Percentiles rank a stretch among this genome's conserved stretches.
phyloP scores from a whole-genome alignment of 2,888 invertebrate species.

The Selenia dentaria region DNA sequence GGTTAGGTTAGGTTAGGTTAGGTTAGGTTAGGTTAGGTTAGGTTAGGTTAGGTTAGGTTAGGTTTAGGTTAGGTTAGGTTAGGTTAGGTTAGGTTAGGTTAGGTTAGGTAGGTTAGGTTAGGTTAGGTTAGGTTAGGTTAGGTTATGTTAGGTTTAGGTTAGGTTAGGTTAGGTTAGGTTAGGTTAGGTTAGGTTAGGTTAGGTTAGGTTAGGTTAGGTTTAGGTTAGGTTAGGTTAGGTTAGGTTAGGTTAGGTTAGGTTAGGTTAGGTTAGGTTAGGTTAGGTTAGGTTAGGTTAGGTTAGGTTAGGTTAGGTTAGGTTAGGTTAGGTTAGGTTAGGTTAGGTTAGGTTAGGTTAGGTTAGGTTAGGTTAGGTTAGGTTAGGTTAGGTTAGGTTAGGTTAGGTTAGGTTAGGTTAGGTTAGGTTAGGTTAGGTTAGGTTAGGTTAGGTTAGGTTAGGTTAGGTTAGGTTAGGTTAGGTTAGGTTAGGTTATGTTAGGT shows the following conservation, averaged over 20 bases:
- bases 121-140: conserved; percentile 18
- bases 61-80: no score
- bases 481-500: no score
- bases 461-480: conserved; percentile 24
- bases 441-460: conserved; percentile 25
- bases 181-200: conserved; percentile 30
- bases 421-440: conserved; percentile 23
- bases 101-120: no score
- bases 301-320: conserved; percentile 20
- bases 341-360: conserved; percentile 28
- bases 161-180: conserved; percentile 31
- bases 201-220: no score
- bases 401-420: conserved; percentile 26
- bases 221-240: conserved; percentile 5
- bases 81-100: no score
- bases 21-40: background rate
- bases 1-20: conserved; percentile 7
- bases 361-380: conserved; percentile 21
- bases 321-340: conserved; percentile 32
- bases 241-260: conserved; percentile 17
- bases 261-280: conserved; percentile 27
- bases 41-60: conserved; percentile 18
- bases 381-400: conserved; percentile 28
- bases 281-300: conserved; percentile 27
- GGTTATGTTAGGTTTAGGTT: conserved; percentile 1